Evolutionary conservation across 2,797 vertebrate genomes (phyloP), one percentile per base, ranked within the genome.

Genomic region (Phyllotis vaccarum): DNA sequence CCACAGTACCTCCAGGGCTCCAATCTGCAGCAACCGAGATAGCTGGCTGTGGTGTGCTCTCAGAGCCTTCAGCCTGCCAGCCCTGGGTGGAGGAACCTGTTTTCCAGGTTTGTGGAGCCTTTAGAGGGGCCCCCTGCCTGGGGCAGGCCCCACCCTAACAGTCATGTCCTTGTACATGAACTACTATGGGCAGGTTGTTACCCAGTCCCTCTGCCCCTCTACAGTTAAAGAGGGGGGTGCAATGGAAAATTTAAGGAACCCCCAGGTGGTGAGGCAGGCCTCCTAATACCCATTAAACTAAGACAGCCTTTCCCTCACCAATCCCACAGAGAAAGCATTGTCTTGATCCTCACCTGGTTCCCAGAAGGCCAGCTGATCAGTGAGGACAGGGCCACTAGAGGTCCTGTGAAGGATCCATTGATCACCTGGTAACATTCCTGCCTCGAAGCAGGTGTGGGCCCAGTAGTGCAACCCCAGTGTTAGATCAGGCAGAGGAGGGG

Each of bases 81-180:
- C 40, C n/a, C 19, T 34, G 29, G 21, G 74, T 10, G 16, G 91
- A 92, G 54, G n/a, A 96, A 92, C 89, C 81, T 34, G 72, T 86
- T 86, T 58, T 85, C 78, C 19, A 0, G 64, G 96, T 92, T 70
- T 80, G 56, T n/a, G 72, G 87, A 14, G 6, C 34, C 49, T 43
- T 56, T 34, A 0, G 3, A 78, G 75, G 78, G 72, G 64, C 85
- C 82, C 70, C 88, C 34, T 68, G 56, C 92, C 62, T 9, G 6
- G 16, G 66, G 37, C 89, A 58, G 27, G 83, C 88, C 60, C 0
- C 83, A 72, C 93, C 91, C 62, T 70, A 93, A 88, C 34, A 13
- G 93, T 78, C 81, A n/a, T 19, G 29, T 72, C 29, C 46, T 37
- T 17, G 43, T 24, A 12, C 6, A 2, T 11, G 6, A 78, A 37